These are phyloP conservation scores for Podarcis lilfordi DNA, from an alignment of 2,797 vertebrate species.

Conservation along the genomic window DNA sequence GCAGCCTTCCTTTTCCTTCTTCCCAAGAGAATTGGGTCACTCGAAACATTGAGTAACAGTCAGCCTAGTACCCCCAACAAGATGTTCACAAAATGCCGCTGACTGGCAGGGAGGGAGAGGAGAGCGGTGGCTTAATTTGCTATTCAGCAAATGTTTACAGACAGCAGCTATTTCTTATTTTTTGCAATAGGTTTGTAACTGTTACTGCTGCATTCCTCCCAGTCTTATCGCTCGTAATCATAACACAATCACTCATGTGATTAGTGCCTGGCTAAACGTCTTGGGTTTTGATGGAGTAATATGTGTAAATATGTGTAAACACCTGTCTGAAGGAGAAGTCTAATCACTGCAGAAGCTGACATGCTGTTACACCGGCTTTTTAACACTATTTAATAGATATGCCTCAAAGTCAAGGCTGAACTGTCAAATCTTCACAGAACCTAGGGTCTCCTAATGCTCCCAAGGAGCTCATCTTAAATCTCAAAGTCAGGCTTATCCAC, in stretches of 20 bases:
- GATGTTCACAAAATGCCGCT: conserved; percentile 23
- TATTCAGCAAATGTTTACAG: conserved; percentile 32
- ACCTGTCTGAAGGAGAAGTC: accelerated
- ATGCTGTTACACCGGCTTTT: neutral
- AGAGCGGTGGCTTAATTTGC: conserved; percentile 35
- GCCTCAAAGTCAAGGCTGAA: neutral
- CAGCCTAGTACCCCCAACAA: conserved; percentile 56
- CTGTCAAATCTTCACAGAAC: neutral
- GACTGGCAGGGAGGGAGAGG: neutral
- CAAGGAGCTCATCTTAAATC: neutral
- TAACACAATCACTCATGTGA: neutral
- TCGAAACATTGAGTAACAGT: conserved; percentile 59
- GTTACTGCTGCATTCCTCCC: conserved; percentile 47
- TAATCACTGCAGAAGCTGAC: accelerated
- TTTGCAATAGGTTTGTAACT: conserved; percentile 18
- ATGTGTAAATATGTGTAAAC: conserved; percentile 27
- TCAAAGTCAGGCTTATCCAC: no score
- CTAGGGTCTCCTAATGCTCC: neutral
- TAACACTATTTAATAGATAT: neutral
- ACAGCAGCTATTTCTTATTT: neutral
- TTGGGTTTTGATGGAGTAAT: conserved; percentile 1
- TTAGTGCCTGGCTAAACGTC: conserved; percentile 28
- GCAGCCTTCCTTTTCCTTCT: conserved; percentile 65
- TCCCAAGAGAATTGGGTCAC: conserved; percentile 62
- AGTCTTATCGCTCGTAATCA: conserved; percentile 17